Base-by-base conservation (phyloP, 2,113 vertebrate genomes). In the Hippoglossus stenolepis region DNA sequence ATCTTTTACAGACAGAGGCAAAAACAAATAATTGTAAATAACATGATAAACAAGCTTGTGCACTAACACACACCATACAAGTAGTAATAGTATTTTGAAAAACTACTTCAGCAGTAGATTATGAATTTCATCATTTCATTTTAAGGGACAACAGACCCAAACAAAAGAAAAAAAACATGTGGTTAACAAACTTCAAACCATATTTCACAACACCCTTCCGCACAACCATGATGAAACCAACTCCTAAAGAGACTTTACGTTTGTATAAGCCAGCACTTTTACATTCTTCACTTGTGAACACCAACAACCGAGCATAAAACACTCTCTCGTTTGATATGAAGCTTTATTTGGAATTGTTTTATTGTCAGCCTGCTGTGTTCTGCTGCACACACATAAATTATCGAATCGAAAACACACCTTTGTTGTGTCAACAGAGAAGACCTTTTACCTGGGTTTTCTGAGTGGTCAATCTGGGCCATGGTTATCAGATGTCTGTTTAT, bases 401-500 rank as follows among this genome's bases (percentile, higher is more conserved):
- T 6, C 38, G 0, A 17, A 68, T 75, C 4, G 45, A 64, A 40
- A 40, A 23, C 14, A 53, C 66, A 24, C 2, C 24, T 61, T 20
- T 43, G 28, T 57, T 20, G 24, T 24, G 24, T 49, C 26, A 49
- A 65, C 49, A 73, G 59, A 68, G 15, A 3, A 20, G 61, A 68
- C n/a, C 49, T 47, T 94, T 94, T 95, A 99, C 98, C 96, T 95
- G 97, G 94, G 93, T 99, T 97, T 90, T 99, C 98, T 67, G 96
- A 96, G 92, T 99, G 98, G 94, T 99, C 98, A 73, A 99, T 96
- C 89, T 99, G 98, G 87, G 98, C 97, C 97, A 99, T 99, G 73
- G 98, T 99, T 94, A 99, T 98, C 90, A 99, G 93, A 93, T 99
- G 98, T 85, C 97, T 96, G 94, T 98, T 98, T 89, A 99, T 98